Evolutionary conservation across 1,140 invertebrate species (phyloP), one percentile per base, ranked within the genome.

Genomic region (Trinorchestia longiramus): DNA sequence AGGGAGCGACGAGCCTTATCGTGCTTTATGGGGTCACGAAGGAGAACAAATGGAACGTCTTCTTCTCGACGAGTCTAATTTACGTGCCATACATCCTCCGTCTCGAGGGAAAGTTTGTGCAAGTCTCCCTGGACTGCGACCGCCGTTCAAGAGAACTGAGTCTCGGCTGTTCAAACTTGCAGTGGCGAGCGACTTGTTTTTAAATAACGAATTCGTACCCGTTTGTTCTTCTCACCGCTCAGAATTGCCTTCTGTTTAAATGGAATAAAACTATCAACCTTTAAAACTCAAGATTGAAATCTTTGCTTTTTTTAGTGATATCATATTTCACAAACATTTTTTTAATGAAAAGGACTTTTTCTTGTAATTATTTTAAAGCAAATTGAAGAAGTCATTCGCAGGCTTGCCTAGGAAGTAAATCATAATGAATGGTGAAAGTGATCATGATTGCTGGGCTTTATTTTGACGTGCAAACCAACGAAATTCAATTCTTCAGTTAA

Each of bases 11-110:
- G 44, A 19, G 3, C 36, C 92, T 47, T 47, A 94, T 94, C 44
- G 43, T 45, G 44, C 36, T 94, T 94, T 94, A 94, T 94, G 92
- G 44, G 92, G 92, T 94, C 92, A 40, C 92, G 92, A 43, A 47
- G 92, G 44, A 94, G 19, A 94, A 45, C 92, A 94, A 45, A 94
- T 94, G 92, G 44, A 94, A 94, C 44, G 44, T 94, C 43, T 45
- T 43, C 44, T 94, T 94, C 44, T 45, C 41, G 92, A 94, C 92
- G 92, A 94, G 8, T 43, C 43, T 94, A 94, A 45, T 94, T 94
- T 94, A 47, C 43, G 41, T n/a, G 43, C 92, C 92, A 94, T 94
- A 94, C 92, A 47, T 45, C 17, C 41, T 94, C 92, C 43, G 43
- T 40, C 92, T 45, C 43, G 44, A 44, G 43, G 43, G 6, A 45